Evolutionary conservation across 2,797 vertebrate species (phyloP).

Genomic region (Dicrostonyx torquatus): DNA sequence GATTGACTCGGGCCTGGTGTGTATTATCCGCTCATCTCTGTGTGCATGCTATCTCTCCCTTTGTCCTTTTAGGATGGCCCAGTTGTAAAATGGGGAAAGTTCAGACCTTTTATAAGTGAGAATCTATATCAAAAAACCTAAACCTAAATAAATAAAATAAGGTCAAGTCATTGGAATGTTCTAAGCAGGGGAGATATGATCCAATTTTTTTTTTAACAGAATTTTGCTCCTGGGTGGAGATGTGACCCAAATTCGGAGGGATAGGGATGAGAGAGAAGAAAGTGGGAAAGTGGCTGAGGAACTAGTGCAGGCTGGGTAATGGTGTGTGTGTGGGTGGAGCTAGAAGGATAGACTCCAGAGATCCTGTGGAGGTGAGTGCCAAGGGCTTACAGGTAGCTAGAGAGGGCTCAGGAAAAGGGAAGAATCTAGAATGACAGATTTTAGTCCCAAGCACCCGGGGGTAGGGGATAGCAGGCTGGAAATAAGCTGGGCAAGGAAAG

Average conservation of each 20-base stretch:
- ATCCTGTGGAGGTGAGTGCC: not conserved
- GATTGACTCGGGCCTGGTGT: too few relatives aligned
- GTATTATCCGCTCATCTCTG: too few relatives aligned
- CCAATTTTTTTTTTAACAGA: not conserved
- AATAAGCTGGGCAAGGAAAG: not conserved
- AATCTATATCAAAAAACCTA: not conserved
- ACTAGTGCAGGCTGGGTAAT: too few relatives aligned
- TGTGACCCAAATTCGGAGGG: not conserved
- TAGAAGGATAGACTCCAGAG: not conserved
- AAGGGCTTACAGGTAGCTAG: not conserved
- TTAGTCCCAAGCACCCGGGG: not conserved
- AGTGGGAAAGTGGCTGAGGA: not conserved
- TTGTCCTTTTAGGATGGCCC: too few relatives aligned
- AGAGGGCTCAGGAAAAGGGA: not conserved
- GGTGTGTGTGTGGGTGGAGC: not conserved
- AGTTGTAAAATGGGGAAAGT: too few relatives aligned
- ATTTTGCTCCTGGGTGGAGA: not conserved
- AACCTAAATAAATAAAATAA: not conserved
- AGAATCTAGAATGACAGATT: not conserved
- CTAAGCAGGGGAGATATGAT: not conserved
- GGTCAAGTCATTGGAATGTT: not conserved
- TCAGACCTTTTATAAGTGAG: not conserved
- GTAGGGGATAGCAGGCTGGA: not conserved
- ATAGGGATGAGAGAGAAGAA: not conserved
- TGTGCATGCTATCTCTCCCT: too few relatives aligned